Evolutionary conservation across 2,113 vertebrate species (phyloP), one percentile per base, ranked within the genome.

Genomic region (Alectura lathami): DNA sequence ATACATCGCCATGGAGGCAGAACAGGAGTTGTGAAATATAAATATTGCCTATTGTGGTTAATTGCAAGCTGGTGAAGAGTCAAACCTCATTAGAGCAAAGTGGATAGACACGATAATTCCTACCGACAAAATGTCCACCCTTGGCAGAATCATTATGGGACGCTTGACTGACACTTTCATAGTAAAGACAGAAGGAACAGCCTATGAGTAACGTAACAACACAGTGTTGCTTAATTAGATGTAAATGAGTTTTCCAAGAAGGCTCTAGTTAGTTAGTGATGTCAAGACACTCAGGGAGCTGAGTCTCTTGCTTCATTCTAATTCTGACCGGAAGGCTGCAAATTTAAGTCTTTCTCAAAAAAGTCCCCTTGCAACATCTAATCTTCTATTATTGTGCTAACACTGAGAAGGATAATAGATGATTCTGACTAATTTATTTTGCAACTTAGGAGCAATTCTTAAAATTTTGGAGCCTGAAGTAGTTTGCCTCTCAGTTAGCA

Each of bases 141-240:
- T 81, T 81, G 73, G 87, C 56, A 32, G 74, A 63, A 89, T 86
- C 34, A 8, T 91, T 95, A 62, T n/a, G 51, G 73, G 66, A 15
- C 48, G 15, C 45, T 66, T 81, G 83, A 89, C 78, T 79, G 93
- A 69, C 51, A 15, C 34, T 83, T 78, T 69, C 83, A 32, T 47
- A 59, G 84, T 8, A 83, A 68, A 64, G 62, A 51, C 8, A 6
- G 79, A 83, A 85, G 75, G 60, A 94, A 45, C 48, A 69, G 75
- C 59, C 45, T 88, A 80, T 89, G 43, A 79, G 76, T 67, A 64
- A 89, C 60, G 74, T 29, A 89, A 93, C 64, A 84, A 92, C 87
- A 73, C 13, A 51, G 53, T 43, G 24, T 30, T 86, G 15, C 73
- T 89, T 96, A 94, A 95, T 95, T 89, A 93, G 66, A 96, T 92